These are phyloP conservation scores for Acrobasis repandana DNA, from an alignment of 2,888 invertebrate species.

Conservation along the genomic window DNA sequence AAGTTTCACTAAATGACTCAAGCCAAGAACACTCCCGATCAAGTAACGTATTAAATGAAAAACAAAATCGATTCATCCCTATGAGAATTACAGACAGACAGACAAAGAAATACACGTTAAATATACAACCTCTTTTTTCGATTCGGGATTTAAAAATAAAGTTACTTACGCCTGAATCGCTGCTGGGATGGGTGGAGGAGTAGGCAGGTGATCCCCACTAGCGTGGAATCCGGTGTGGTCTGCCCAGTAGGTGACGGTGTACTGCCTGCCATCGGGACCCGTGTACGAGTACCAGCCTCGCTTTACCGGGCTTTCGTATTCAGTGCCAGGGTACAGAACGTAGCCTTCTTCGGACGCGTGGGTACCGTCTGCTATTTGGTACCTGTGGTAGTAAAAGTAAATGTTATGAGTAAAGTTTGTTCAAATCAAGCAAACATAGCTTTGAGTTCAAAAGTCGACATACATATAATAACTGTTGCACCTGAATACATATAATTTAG, in stretches of 20 bases:
- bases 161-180: constrained; percentile 70
- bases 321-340: constrained; percentile 56
- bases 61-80: no score
- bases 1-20: no score
- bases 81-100: not conserved
- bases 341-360: constrained; percentile 75
- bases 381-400: constrained; percentile 46
- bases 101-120: not conserved
- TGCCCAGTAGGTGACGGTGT: constrained; percentile 74
- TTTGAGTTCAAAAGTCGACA: no score
- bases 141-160: not conserved
- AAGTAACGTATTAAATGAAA: no score
- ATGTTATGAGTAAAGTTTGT: not conserved
- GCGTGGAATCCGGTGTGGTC: constrained; percentile 76
- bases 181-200: constrained; percentile 64
- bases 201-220: constrained; percentile 72
- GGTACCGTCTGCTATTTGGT: constrained; percentile 72
- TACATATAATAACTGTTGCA: no score
- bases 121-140: not conserved
- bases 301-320: constrained; percentile 71
- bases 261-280: constrained; percentile 67
- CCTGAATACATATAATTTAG: no score
- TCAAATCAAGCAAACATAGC: no score
- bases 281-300: constrained; percentile 75
- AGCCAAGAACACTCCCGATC: no score